phyloP scores from a whole-genome alignment of 1,140 invertebrate species.

The Aphidius ervi region DNA sequence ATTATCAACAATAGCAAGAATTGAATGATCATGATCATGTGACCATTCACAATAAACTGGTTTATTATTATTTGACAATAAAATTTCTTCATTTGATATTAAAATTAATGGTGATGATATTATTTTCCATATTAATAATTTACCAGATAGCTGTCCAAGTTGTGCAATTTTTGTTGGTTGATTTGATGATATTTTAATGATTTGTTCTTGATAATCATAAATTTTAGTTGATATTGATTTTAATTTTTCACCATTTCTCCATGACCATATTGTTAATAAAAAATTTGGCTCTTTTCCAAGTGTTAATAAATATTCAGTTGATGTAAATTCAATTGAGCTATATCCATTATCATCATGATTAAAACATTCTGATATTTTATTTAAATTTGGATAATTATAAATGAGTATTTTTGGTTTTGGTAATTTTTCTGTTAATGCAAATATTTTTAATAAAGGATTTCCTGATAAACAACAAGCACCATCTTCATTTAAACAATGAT shows the following conservation, averaged over 20 bases:
- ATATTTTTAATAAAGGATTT: conserved; percentile 28
- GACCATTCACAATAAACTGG: conserved; percentile 37
- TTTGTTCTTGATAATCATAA: conserved; percentile 33
- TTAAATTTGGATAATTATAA: conserved; percentile 41
- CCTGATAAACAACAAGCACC: conserved; percentile 40
- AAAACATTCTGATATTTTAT: conserved; percentile 33
- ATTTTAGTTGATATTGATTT: conserved; percentile 29
- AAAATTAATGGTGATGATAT: conserved; percentile 16
- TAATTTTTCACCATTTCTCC: conserved; percentile 45
- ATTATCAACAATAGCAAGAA: conserved; percentile 38
- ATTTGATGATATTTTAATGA: conserved; percentile 25
- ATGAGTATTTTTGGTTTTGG: conserved; percentile 39
- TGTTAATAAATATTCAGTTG: conserved; percentile 36
- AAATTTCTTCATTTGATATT: conserved; percentile 28
- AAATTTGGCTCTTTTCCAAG: conserved; percentile 38
- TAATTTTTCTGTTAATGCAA: conserved; percentile 43
- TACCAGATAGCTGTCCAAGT: conserved; percentile 34
- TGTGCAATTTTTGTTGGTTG: conserved; percentile 34
- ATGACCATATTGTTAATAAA: conserved; percentile 42
- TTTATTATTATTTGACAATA: conserved; percentile 25
- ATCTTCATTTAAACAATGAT: conserved; percentile 16
- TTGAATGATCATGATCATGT: conserved; percentile 18
- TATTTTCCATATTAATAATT: conserved; percentile 38
- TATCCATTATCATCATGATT: conserved; percentile 26
- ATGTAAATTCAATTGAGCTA: conserved; percentile 37